Evolutionary conservation across 2,797 vertebrate species (phyloP), one percentile per base, ranked within the genome.

Genomic region (Labeo calbasu): DNA sequence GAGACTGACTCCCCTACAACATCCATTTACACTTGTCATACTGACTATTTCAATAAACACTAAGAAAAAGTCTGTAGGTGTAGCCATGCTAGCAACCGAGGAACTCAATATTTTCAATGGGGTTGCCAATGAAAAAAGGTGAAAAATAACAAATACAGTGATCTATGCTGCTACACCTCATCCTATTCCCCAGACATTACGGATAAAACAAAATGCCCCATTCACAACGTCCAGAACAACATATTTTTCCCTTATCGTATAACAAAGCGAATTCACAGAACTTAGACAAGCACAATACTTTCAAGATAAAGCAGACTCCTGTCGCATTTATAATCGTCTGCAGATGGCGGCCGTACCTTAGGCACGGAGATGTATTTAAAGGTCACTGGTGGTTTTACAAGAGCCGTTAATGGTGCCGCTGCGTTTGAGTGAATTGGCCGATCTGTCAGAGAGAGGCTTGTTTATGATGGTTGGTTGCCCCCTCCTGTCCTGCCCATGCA

Each of bases 381-480:
- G 94, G 92, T 94, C 92, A 93, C 88, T 59, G 59, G 78, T 92
- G 92, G 90, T 92, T 93, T 94, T 93, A 93, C 91, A 93, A 93
- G 92, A 88, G 87, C 88, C 87, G 87, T 87, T 94, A 93, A 94
- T 92, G 90, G 90, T 85, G 76, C 89, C 86, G 70, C 88, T 90
- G 87, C 87, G 90, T 92, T 93, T 89, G 86, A 90, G 87, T 84
- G 92, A 93, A 93, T 92, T 90, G 93, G 91, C 93, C 89, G 87
- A 91, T 92, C 92, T 93, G 93, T 94, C 93, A 93, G 89, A 83
- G 88, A 91, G 81, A 84, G 89, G 87, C 91, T 93, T 93, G 91
- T 94, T 94, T 93, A 93, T 90, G 92, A 92, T 72, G 25, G 82
- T 84, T 87, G 90, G 89, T 89, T 91, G 71, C 90, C 89, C 86